Base-by-base conservation (phyloP, 2,113 vertebrate species). In the Platichthys flesus region DNA sequence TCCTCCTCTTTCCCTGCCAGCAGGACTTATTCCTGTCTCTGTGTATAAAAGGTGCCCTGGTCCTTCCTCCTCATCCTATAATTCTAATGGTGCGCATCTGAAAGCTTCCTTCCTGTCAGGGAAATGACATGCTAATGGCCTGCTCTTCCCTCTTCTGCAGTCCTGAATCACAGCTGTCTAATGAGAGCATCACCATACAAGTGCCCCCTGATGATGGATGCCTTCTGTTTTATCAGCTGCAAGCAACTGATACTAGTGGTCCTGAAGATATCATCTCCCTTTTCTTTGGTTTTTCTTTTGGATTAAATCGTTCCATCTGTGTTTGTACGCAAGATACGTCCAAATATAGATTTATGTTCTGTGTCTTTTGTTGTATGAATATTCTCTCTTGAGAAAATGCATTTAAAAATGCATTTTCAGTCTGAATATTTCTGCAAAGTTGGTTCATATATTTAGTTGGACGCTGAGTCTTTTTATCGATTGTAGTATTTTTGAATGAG, bases 21-120 rank as follows among this genome's bases (percentile, higher is more conserved):
- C 37, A 64, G 52, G 35, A 65, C 79, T 84, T 42, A 77, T 70
- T 82, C 65, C 37, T 52, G 67, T 63, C 49, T 79, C 52, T 74
- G 70, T 40, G 21, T 83, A 74, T 83, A 74, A 81, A 82, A 78
- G 57, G 47, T 74, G 73, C 76, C 61, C 75, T 66, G 68, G 40
- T 79, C 59, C 67, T 78, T 76, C 70, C 55, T 52, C 47, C 79
- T 76, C 87, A 88, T 88, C 85, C 87, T 86, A 81, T 88, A 87
- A 89, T 90, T 84, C 76, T 88, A 64, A 84, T 64, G 45, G 52
- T 66, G 77, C 18, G 16, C 74, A 71, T 75, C 90, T 78, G 80
- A 93, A 88, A 83, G 80, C 90, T 92, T 93, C 92, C 91, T 94
- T 93, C 93, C 93, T 93, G 88, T 89, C 86, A 79, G 61, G 84